A percentile compares a stretch with the other conserved stretches of the same genome.
phyloP scores from a whole-genome alignment of 2,113 vertebrate genomes.

The Pogona vitticeps region DNA sequence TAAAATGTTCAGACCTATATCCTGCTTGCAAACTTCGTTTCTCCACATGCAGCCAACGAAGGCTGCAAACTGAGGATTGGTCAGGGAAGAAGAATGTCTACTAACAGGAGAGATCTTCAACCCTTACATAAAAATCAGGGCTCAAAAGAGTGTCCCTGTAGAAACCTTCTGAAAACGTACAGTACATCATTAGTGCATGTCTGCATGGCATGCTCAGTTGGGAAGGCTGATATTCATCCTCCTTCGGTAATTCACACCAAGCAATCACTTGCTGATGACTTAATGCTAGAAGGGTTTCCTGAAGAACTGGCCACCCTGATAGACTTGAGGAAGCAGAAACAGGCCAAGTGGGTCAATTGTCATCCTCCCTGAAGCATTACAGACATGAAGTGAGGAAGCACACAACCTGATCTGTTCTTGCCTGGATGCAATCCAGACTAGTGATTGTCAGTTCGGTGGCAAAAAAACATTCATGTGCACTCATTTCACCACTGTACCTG shows the following conservation, averaged over 20 bases:
- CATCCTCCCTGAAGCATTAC: neutral
- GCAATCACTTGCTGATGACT: neutral
- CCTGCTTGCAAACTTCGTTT: constrained; percentile 1
- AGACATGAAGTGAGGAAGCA: neutral
- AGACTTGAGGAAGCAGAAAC: neutral
- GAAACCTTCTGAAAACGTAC: neutral
- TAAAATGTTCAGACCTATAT: constrained; percentile 48
- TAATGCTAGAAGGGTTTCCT: too few species aligned
- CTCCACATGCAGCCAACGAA: neutral
- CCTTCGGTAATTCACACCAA: neutral
- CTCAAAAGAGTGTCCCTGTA: neutral
- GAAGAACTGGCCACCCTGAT: neutral
- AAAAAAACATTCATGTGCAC: neutral
- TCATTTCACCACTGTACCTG: neutral
- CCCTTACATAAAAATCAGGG: neutral
- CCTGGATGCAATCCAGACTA: neutral
- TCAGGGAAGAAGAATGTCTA: neutral
- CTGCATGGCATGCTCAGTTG: neutral
- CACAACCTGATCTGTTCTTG: neutral
- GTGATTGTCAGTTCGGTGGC: neutral
- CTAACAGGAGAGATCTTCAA: neutral
- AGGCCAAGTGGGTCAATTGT: neutral
- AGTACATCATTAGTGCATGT: neutral
- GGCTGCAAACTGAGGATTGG: neutral
- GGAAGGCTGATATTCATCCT: neutral